A percentile compares a stretch with the other conserved stretches of the same genome.
Evolutionary conservation across 37 sponge, comb jelly and placozoan species (phyloP).

Genomic region (Ianthella basta): DNA sequence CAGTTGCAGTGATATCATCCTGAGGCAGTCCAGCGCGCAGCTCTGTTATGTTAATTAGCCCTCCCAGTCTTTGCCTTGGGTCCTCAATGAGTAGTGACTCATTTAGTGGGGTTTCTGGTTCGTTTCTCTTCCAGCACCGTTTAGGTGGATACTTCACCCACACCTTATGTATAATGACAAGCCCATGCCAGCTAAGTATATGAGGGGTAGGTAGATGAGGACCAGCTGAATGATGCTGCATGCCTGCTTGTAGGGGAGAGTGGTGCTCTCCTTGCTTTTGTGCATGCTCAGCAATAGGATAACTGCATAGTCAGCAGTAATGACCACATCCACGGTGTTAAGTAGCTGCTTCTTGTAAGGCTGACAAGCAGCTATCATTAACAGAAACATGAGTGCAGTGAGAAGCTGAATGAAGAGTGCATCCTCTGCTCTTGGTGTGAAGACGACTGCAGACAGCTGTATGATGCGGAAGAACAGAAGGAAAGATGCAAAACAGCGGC

Average conservation of each 20-base stretch:
- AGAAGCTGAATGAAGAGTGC: not conserved
- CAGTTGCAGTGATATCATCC: too few relatives aligned
- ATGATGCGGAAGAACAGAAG: not conserved
- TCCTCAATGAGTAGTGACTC: too few relatives aligned
- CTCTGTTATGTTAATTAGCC: too few relatives aligned
- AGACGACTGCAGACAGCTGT: not conserved
- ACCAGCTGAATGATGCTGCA: not conserved
- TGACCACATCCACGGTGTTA: conserved; percentile 1
- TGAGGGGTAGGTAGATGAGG: not conserved
- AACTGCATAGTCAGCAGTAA: not conserved
- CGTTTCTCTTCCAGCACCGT: too few relatives aligned
- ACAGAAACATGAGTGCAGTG: not conserved
- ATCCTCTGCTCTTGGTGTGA: not conserved
- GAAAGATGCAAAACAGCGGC: conserved; percentile 4
- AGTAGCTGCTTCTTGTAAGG: not conserved
- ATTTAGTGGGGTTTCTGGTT: too few relatives aligned
- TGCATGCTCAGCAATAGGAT: not conserved
- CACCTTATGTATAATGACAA: not conserved
- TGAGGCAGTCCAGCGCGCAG: too few relatives aligned
- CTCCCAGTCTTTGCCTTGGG: too few relatives aligned
- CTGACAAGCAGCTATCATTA: not conserved
- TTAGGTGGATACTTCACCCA: too few relatives aligned
- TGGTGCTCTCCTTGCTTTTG: not conserved
- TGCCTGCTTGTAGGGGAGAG: too few relatives aligned
- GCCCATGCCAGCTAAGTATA: not conserved